Base-by-base conservation (phyloP, 2,113 vertebrate genomes). In the Mola mola region DNA sequence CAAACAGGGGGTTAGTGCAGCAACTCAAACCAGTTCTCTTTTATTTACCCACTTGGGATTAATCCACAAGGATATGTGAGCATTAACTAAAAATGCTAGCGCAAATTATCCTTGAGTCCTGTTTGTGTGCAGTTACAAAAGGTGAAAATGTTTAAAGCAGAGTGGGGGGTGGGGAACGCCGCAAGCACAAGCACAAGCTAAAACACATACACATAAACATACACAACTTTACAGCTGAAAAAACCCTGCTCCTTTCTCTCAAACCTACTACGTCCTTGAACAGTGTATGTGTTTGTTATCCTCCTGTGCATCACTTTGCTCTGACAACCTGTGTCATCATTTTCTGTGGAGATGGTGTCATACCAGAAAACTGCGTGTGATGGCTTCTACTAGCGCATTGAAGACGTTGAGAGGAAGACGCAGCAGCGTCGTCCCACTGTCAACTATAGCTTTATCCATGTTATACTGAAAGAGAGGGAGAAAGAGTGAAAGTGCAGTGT, bases 381-480 rank as follows among this genome's bases (percentile, higher is more conserved):
- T 95, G 7, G 96, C 93, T 33, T 93, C 93, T 20, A 98, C 94
- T 66, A 98, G 92, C 0, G 96, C 95, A 11, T 61, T 81, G 56
- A 98, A 99, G 58, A 99, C 97, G 34, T 95, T 97, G 86, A 88
- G 89, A 29, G 97, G 97, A 60, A 99, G 93, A 40, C 96, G 94
- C 47, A 99, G 93, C 34, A 98, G 92, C 0, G 97, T 99, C 43
- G 97, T 98, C 20, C 97, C 97, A 2, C 97, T 99, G 91, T 99
- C 97, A 60, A 99, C 96, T 47, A 99, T 98, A 1, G 96, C 96
- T 90, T 98, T 99, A 79, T 99, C 97, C 0, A 91, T 87, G 16
- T 99, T 99, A 29, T 98, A 99, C 97, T 99, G 62, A 43, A 70
- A 42, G 19, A 68, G 43, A 17, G 6, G 10, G 20, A 57, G 19